Evolutionary conservation across 1,140 invertebrate species (phyloP).

Genomic region (Liolophura sinensis): DNA sequence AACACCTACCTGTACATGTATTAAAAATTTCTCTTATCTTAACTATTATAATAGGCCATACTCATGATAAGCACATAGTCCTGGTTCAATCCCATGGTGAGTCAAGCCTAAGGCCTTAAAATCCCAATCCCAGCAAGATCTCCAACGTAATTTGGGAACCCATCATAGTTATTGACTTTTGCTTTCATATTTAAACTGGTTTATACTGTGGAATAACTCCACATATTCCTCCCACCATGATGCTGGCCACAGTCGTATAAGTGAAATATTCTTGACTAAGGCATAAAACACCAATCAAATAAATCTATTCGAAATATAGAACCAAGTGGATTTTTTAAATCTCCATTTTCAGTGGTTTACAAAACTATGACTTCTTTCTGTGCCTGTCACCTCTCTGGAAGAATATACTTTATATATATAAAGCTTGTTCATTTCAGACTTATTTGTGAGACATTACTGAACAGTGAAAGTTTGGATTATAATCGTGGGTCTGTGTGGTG

Average conservation of each 20-base stretch:
- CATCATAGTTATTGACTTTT: conserved; percentile 2
- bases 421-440: conserved; percentile 63
- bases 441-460: conserved; percentile 82
- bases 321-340: neutral
- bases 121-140: conserved; percentile 44
- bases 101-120: no score
- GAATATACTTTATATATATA: neutral
- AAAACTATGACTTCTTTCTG: no score
- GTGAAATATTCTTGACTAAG: neutral
- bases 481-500: conserved; percentile 84
- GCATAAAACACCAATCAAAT: conserved; percentile 1
- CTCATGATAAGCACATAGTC: no score
- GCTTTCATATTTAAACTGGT: conserved; percentile 7
- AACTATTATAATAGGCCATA: no score
- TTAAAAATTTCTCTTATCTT: neutral
- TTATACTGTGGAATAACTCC: neutral
- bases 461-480: conserved; percentile 77
- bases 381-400: neutral
- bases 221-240: conserved; percentile 4
- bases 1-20: neutral
- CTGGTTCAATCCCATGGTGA: no score
- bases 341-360: neutral
- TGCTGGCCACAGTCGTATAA: no score
- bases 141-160: neutral
- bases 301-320: neutral